phyloP scores from a whole-genome alignment of 2,113 vertebrate species.

The Mastomys natalensis region DNA sequence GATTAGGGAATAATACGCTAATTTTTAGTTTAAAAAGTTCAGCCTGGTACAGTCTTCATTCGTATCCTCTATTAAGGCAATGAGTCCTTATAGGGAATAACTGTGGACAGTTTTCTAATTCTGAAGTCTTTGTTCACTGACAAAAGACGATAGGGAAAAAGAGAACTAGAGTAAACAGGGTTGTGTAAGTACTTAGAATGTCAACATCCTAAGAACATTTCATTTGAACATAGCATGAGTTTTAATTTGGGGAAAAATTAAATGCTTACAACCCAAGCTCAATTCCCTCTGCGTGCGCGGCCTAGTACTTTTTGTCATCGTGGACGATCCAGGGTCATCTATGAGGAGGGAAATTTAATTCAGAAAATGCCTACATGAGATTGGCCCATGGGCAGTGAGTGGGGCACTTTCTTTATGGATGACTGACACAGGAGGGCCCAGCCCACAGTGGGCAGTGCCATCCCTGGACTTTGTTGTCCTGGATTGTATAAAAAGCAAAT shows the following conservation, averaged over 20 bases:
- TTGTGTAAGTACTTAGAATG: background rate
- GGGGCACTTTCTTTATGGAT: too few relatives aligned
- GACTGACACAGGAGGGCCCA: too few relatives aligned
- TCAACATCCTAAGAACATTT: slow-evolving; percentile 7
- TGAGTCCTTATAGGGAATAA: slow-evolving; percentile 28
- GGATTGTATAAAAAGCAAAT: too few relatives aligned
- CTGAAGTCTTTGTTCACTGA: background rate
- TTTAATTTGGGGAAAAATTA: background rate
- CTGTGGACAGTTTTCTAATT: slow-evolving; percentile 27
- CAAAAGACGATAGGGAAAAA: background rate
- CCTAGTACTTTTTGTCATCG: background rate
- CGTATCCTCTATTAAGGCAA: background rate
- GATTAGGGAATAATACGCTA: background rate
- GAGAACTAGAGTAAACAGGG: background rate
- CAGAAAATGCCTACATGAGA: background rate
- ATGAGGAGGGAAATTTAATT: background rate
- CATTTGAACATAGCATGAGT: background rate
- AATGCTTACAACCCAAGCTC: background rate
- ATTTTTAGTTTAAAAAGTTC: slow-evolving; percentile 21
- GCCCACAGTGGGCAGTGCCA: too few relatives aligned
- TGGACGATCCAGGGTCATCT: background rate
- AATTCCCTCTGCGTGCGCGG: background rate
- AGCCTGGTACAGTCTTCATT: slow-evolving; percentile 3
- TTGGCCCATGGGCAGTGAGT: too few relatives aligned
- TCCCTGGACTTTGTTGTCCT: too few relatives aligned